Evolutionary conservation across 2,113 vertebrate species (phyloP).

Genomic region (Dunckerocampus dactyliophorus): DNA sequence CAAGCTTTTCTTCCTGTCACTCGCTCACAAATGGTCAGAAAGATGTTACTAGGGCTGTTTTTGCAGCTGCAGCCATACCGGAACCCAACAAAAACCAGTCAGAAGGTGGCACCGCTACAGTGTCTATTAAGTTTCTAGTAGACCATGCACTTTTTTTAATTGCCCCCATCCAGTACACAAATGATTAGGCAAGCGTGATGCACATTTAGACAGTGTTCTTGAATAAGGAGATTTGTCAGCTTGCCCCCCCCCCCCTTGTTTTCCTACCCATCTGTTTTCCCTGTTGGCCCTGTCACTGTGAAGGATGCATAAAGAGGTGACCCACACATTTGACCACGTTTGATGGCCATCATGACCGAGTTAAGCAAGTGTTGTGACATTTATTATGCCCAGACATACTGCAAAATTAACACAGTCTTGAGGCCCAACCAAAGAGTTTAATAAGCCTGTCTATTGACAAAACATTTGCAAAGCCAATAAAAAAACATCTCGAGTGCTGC

Average conservation of each 20-base stretch:
- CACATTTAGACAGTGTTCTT: slow-evolving; percentile 41
- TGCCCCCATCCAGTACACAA: too few relatives aligned
- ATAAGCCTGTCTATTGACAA: neutral
- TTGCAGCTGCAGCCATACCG: too few relatives aligned
- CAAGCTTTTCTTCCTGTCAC: too few relatives aligned
- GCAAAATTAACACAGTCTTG: slow-evolving; percentile 6
- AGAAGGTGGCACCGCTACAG: too few relatives aligned
- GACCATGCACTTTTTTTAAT: too few relatives aligned
- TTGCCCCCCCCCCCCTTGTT: slow-evolving; percentile 50
- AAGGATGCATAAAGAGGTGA: slow-evolving; percentile 58
- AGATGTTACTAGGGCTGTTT: too few relatives aligned
- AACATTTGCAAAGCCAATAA: neutral
- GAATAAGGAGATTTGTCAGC: slow-evolving; percentile 59
- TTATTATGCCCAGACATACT: neutral
- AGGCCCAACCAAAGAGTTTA: neutral
- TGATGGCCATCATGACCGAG: slow-evolving; percentile 34
- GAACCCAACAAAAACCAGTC: too few relatives aligned
- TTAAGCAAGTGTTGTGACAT: slow-evolving; percentile 7
- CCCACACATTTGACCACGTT: slow-evolving; percentile 61
- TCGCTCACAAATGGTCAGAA: neutral
- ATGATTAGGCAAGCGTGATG: slow-evolving; percentile 39
- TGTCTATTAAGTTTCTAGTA: too few relatives aligned
- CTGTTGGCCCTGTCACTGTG: slow-evolving; percentile 48
- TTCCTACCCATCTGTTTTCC: slow-evolving; percentile 65
- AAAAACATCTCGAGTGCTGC: neutral